Percentiles rank a stretch among this genome's conserved stretches.
These are phyloP conservation scores for Lepidotrigona ventralis DNA, from an alignment of 1,140 invertebrate genomes.

Conservation along the genomic window DNA sequence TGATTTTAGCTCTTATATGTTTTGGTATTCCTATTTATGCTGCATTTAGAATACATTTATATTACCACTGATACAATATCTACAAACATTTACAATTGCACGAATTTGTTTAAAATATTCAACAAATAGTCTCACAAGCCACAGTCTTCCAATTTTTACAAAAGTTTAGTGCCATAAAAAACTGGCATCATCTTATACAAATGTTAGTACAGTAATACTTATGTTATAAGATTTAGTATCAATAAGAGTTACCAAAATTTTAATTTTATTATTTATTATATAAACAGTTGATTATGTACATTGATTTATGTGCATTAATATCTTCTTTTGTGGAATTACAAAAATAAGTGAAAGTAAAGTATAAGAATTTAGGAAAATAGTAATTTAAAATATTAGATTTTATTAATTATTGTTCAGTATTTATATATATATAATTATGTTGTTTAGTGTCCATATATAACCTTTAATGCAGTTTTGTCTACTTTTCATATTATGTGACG, in stretches of 20 bases:
- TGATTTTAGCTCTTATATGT: conserved; percentile 27
- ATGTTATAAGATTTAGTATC: conserved; percentile 32
- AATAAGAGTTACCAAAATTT: conserved; percentile 27
- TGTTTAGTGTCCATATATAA: background rate
- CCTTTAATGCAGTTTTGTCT: conserved; percentile 16
- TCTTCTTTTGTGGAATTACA: background rate
- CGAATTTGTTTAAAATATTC: conserved; percentile 34
- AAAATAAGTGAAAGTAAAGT: background rate
- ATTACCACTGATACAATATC: background rate
- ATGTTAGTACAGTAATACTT: conserved; percentile 5
- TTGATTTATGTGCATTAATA: background rate
- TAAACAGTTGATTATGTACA: background rate
- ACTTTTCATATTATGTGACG: conserved; percentile 12
- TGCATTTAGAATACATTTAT: conserved; percentile 40
- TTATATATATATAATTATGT: background rate
- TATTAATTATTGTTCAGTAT: background rate
- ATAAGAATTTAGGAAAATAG: background rate
- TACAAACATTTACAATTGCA: conserved; percentile 20
- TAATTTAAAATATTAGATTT: conserved; percentile 22
- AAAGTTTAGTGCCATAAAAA: conserved; percentile 57
- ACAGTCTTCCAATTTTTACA: conserved; percentile 61
- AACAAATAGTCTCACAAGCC: conserved; percentile 25
- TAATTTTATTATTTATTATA: conserved; percentile 40
- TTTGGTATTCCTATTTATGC: conserved; percentile 42
- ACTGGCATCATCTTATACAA: conserved; percentile 34